Evolutionary conservation across 2,113 vertebrate genomes (phyloP).

Genomic region (Bombycilla garrulus): DNA sequence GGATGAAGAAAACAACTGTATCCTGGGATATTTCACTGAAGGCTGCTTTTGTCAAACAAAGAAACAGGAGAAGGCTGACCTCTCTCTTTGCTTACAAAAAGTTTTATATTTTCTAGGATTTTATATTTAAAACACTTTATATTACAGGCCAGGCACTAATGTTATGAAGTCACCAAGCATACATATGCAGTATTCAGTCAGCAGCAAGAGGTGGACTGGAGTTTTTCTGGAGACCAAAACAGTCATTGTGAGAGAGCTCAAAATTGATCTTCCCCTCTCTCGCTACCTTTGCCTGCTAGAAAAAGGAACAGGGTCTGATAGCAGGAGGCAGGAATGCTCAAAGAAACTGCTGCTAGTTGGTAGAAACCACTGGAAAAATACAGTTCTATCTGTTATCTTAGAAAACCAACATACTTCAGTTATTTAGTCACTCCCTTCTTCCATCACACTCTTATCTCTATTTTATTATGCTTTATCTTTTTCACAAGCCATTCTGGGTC

Average conservation of each 20-base stretch:
- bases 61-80: neutral
- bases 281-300: neutral
- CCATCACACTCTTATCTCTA: neutral
- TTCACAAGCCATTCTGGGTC: neutral
- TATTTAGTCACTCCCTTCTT: neutral
- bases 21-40: neutral
- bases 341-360: neutral
- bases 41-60: neutral
- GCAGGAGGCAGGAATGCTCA: neutral
- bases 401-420: neutral
- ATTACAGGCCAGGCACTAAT: neutral
- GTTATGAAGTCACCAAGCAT: neutral
- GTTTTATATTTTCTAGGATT: neutral
- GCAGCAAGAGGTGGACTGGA: neutral
- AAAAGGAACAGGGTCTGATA: neutral
- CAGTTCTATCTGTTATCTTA: neutral
- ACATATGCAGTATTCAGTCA: neutral
- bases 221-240: neutral
- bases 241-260: neutral
- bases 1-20: rapidly evolving
- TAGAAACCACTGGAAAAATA: neutral
- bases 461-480: constrained; percentile 35
- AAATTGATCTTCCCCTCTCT: neutral
- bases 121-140: neutral
- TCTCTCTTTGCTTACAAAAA: neutral